A percentile compares a stretch with the other conserved stretches of the same genome.
These are phyloP conservation scores for Pseudoatta argentina DNA, from an alignment of 1,140 invertebrate species.

Conservation along the genomic window DNA sequence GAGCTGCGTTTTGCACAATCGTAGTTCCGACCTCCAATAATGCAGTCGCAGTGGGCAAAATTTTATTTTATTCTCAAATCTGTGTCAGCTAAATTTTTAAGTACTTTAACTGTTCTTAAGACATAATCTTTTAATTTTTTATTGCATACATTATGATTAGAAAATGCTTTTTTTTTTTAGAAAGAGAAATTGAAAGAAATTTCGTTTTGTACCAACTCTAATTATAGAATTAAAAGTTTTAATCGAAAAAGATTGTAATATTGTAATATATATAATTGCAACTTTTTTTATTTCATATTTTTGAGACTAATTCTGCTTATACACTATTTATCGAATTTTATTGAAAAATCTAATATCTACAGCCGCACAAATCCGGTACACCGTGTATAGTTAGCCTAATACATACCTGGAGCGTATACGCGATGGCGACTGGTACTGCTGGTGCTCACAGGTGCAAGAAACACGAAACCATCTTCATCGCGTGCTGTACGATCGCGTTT, in stretches of 20 bases:
- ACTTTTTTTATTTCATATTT: neutral
- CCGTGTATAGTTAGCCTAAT: conserved; percentile 32
- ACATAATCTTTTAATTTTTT: neutral
- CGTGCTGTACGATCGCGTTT: conserved; percentile 56
- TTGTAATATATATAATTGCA: neutral
- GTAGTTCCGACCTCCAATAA: too few relatives aligned
- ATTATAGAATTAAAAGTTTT: neutral
- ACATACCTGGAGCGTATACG: conserved; percentile 44
- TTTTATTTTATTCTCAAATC: too few relatives aligned
- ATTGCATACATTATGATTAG: neutral
- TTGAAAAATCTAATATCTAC: neutral
- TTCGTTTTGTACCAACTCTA: too few relatives aligned
- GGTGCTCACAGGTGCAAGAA: conserved; percentile 58
- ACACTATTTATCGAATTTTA: neutral
- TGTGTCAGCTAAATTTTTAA: too few relatives aligned
- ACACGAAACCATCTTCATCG: conserved; percentile 60
- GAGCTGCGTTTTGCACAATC: too few relatives aligned
- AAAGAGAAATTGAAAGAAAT: neutral
- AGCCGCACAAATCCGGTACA: neutral
- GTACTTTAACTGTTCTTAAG: too few relatives aligned
- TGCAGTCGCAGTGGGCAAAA: too few relatives aligned
- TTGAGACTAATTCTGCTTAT: neutral
- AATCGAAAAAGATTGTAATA: neutral
- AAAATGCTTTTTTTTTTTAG: neutral
- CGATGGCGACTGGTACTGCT: conserved; percentile 56